phyloP scores from a whole-genome alignment of 1,140 invertebrate genomes.

The Drosophila sp. region DNA sequence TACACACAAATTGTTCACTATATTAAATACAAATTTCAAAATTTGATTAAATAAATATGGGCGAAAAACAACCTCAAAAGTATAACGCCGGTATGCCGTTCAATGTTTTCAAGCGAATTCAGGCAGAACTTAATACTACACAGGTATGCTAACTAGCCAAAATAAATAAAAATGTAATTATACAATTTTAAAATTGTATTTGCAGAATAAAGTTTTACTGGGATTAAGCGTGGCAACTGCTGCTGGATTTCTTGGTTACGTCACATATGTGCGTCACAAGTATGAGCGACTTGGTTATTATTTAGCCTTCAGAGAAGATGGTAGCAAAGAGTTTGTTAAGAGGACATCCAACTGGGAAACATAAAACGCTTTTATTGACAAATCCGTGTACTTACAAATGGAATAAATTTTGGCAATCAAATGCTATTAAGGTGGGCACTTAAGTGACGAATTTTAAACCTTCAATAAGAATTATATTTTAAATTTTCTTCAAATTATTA shows the following conservation, averaged over 20 bases:
- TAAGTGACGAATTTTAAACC: too few relatives aligned
- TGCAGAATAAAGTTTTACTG: slow-evolving; percentile 34
- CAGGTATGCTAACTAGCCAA: slow-evolving; percentile 9
- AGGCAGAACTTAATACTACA: slow-evolving; percentile 31
- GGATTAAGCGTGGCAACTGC: slow-evolving; percentile 88
- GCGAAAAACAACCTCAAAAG: slow-evolving; percentile 11
- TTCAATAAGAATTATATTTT: too few relatives aligned
- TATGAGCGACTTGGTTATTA: slow-evolving; percentile 91
- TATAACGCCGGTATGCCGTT: neutral
- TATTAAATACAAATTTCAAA: neutral
- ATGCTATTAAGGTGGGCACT: too few relatives aligned
- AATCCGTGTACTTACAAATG: too few relatives aligned
- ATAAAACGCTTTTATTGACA: neutral
- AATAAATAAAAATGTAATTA: neutral
- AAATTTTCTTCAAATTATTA: too few relatives aligned
- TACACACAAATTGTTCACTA: neutral
- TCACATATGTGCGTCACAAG: slow-evolving; percentile 90
- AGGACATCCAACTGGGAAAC: slow-evolving; percentile 91
- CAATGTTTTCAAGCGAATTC: slow-evolving; percentile 25
- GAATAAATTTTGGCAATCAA: too few relatives aligned
- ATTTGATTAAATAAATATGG: slow-evolving; percentile 11
- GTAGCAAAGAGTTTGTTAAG: slow-evolving; percentile 89
- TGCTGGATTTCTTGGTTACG: slow-evolving; percentile 89
- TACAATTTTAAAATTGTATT: neutral
- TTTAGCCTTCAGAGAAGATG: slow-evolving; percentile 89